Conservation (phyloP, 2,113 vertebrate species). For the Mesoclemmys tuberculata region DNA sequence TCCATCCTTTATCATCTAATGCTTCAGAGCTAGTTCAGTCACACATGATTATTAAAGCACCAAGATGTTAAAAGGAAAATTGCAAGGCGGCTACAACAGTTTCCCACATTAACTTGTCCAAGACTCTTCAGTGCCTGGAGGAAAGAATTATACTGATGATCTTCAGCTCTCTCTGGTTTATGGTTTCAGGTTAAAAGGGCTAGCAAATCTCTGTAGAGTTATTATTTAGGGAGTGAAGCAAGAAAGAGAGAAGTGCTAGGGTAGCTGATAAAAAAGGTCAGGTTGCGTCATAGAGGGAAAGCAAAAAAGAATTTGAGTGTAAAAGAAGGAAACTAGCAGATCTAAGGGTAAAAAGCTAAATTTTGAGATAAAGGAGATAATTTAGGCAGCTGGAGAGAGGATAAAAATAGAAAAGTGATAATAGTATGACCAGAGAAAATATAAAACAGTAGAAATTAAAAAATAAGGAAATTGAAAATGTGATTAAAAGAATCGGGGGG, state of each 20-base stretch:
- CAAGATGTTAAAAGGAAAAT: neutral
- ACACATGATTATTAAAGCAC: neutral
- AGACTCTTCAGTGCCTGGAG: neutral
- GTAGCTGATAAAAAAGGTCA: constrained; percentile 29
- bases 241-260: neutral
- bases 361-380: constrained; percentile 13
- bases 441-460: neutral
- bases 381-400: neutral
- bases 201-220: constrained; percentile 1
- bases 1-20: neutral
- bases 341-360: constrained; percentile 29
- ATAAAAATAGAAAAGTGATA: neutral
- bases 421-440: neutral
- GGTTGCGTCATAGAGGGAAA: neutral
- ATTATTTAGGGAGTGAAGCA: neutral
- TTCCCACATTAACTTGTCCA: neutral
- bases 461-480: neutral
- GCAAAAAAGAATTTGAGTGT: neutral
- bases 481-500: neutral
- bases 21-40: neutral
- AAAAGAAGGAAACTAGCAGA: constrained; percentile 7
- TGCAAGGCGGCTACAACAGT: neutral
- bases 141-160: neutral
- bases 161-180: neutral
- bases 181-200: neutral